phyloP scores from a whole-genome alignment of 2,888 invertebrate genomes.

The Proisotoma minuta region DNA sequence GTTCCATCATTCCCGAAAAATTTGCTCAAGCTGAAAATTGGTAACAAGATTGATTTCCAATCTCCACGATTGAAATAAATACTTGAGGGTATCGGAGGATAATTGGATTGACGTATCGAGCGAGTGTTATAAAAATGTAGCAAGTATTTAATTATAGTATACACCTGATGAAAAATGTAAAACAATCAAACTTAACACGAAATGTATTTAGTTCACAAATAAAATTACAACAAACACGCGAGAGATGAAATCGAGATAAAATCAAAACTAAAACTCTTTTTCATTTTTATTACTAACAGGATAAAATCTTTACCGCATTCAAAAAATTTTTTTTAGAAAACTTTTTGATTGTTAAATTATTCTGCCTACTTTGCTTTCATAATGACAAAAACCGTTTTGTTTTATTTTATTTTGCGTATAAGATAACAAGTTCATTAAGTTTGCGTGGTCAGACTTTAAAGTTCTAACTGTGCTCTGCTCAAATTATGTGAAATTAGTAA shows the following conservation, averaged over 20 bases:
- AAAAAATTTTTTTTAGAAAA: too few relatives aligned
- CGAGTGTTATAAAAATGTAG: not conserved
- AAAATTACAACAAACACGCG: not conserved
- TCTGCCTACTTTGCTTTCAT: not conserved
- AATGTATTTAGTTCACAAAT: not conserved
- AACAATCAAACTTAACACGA: not conserved
- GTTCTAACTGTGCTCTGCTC: too few relatives aligned
- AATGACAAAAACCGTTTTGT: not conserved
- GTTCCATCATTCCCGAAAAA: conserved; percentile 31
- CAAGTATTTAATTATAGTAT: not conserved
- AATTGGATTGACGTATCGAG: not conserved
- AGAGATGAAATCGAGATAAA: not conserved
- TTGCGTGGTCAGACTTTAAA: not conserved
- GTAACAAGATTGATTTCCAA: too few relatives aligned
- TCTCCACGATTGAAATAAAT: not conserved
- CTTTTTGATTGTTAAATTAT: too few relatives aligned
- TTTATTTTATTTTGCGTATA: not conserved
- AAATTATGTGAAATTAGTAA: too few relatives aligned
- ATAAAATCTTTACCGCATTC: too few relatives aligned
- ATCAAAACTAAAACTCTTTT: too few relatives aligned
- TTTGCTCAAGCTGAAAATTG: too few relatives aligned
- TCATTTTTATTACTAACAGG: too few relatives aligned
- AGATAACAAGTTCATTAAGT: not conserved
- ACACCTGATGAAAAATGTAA: not conserved
- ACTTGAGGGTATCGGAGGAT: not conserved